Evolutionary conservation across 2,888 invertebrate species (phyloP).

Genomic region (Tetropium fuscum): DNA sequence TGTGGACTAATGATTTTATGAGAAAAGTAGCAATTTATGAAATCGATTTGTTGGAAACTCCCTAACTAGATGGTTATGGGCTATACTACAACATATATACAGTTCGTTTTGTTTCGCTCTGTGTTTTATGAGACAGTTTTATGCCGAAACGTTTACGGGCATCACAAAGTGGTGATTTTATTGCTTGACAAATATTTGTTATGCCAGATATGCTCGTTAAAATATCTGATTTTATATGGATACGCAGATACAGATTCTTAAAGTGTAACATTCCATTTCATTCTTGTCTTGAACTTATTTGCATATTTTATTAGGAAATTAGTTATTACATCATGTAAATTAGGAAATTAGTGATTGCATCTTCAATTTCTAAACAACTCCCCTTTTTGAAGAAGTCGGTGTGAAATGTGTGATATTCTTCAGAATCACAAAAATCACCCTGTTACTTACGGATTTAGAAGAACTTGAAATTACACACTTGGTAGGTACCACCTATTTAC

Average conservation of each 20-base stretch:
- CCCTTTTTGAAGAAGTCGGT: too few relatives aligned
- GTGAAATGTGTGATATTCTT: too few relatives aligned
- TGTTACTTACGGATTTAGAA: neutral
- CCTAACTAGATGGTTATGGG: constrained; percentile 33
- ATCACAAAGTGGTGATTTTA: constrained; percentile 24
- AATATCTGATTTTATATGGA: constrained; percentile 11
- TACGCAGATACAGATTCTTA: too few relatives aligned
- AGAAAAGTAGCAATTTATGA: constrained; percentile 53
- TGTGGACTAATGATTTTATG: constrained; percentile 56
- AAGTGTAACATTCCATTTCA: too few relatives aligned
- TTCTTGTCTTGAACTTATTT: too few relatives aligned
- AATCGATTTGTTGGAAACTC: constrained; percentile 50
- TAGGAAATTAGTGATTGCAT: too few relatives aligned
- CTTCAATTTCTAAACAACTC: too few relatives aligned
- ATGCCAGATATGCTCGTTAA: constrained; percentile 21
- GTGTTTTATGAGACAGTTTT: constrained; percentile 29
- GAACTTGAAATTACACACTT: too few relatives aligned
- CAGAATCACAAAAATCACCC: neutral
- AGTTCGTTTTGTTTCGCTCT: neutral
- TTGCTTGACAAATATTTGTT: constrained; percentile 37
- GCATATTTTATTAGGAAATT: too few relatives aligned
- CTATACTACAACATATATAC: constrained; percentile 12
- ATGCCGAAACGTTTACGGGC: constrained; percentile 10
- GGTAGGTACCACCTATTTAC: too few relatives aligned
- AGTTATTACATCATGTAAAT: too few relatives aligned